A percentile compares a stretch with the other conserved stretches of the same genome.
phyloP scores from a whole-genome alignment of 2,113 vertebrate genomes.

The Camelus dromedarius region DNA sequence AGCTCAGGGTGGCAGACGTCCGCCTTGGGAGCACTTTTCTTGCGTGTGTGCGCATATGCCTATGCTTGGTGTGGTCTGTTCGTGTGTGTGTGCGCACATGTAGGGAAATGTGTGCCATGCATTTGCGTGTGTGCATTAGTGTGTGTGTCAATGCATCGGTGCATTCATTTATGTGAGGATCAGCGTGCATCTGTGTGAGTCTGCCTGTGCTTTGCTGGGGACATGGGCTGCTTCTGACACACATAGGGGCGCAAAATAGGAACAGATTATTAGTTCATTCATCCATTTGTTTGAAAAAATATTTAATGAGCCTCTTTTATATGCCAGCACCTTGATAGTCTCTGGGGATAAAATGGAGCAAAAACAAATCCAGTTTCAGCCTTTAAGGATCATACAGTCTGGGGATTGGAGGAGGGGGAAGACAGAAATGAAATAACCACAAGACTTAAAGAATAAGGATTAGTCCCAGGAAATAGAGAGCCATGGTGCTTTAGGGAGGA shows the following conservation, averaged over 20 bases:
- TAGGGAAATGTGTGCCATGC: background rate
- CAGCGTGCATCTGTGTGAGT: background rate
- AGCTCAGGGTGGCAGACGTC: conserved; percentile 83
- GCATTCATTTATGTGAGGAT: background rate
- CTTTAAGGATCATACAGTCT: background rate
- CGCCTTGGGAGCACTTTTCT: conserved; percentile 75
- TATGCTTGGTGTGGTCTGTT: background rate
- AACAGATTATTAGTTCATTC: conserved; percentile 17
- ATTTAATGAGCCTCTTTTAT: conserved; percentile 37
- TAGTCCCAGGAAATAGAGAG: background rate
- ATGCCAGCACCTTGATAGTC: background rate
- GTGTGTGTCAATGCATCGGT: background rate
- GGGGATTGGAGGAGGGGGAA: background rate
- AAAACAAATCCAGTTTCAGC: background rate
- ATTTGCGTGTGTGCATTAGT: background rate
- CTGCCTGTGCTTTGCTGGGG: background rate
- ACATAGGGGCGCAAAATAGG: background rate
- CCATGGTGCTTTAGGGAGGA: background rate
- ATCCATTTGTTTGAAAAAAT: conserved; percentile 56
- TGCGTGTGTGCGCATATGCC: conserved; percentile 14
- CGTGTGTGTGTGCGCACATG: background rate
- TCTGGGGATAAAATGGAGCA: conserved; percentile 11
- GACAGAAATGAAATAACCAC: background rate
- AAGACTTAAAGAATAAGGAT: background rate
- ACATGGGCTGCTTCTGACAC: background rate